These are phyloP conservation scores for Tinamus major DNA, from an alignment of 2,797 vertebrate species.

Conservation along the genomic window DNA sequence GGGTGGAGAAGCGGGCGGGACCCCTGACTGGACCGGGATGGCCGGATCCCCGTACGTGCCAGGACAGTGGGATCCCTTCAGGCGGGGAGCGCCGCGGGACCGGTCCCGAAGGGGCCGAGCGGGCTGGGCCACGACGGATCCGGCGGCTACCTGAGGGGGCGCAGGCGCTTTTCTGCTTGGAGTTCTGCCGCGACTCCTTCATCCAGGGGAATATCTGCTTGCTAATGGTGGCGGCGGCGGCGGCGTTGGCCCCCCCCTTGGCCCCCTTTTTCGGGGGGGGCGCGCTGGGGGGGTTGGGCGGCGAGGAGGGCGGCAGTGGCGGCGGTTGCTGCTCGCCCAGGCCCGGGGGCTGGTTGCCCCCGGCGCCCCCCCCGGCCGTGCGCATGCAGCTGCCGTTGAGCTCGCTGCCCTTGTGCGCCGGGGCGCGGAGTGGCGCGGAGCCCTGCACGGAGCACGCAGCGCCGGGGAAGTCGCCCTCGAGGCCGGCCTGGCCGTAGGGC, in stretches of 20 bases:
- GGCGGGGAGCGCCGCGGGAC: neutral
- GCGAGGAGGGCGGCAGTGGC: constrained; percentile 88
- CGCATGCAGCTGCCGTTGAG: constrained; percentile 95
- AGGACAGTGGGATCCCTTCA: neutral
- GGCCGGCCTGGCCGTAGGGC: constrained; percentile 87
- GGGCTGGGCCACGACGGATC: neutral
- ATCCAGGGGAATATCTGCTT: constrained; percentile 99
- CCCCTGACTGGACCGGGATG: neutral
- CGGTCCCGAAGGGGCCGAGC: no score
- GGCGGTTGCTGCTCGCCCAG: constrained; percentile 88
- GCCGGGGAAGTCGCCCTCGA: constrained; percentile 92
- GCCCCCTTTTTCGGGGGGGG: constrained; percentile 91
- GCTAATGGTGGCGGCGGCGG: constrained; percentile 87
- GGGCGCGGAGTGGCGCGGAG: constrained; percentile 83
- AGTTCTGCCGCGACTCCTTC: constrained; percentile 96
- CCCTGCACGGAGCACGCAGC: constrained; percentile 95
- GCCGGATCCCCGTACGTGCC: no score
- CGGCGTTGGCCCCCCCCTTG: constrained; percentile 83
- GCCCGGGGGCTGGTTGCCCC: constrained; percentile 82
- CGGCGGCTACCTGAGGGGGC: constrained; percentile 87
- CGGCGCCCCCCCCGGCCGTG: constrained; percentile 73
- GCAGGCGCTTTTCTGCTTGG: constrained; percentile 95
- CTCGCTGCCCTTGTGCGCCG: constrained; percentile 89
- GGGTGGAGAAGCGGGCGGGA: neutral
- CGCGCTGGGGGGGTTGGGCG: constrained; percentile 87